Conservation (phyloP, 2,888 invertebrate genomes). For the Lasioglossum morio region DNA sequence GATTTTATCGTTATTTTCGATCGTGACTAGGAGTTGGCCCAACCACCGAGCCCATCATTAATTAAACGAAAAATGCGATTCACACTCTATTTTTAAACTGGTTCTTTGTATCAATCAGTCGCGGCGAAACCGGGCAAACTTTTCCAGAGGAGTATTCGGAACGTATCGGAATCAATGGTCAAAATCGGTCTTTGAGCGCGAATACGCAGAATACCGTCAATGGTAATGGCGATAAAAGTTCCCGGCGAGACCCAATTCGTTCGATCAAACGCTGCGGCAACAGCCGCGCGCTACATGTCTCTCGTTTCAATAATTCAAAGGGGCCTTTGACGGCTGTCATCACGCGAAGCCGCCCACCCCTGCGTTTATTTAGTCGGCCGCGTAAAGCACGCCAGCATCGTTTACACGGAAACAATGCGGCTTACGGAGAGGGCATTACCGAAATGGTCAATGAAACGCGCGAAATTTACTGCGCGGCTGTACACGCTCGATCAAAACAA, state of each 20-base stretch:
- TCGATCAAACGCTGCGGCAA: slow-evolving; percentile 22
- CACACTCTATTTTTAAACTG: background rate
- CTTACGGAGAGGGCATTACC: background rate
- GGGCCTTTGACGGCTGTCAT: slow-evolving; percentile 43
- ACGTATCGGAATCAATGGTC: slow-evolving; percentile 2
- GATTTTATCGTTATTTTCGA: too few relatives aligned
- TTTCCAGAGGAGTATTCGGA: background rate
- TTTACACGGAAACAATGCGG: slow-evolving; percentile 30
- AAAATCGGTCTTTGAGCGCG: slow-evolving; percentile 9
- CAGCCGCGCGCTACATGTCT: slow-evolving; percentile 11
- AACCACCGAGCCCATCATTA: background rate
- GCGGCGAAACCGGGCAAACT: background rate
- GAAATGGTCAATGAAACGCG: slow-evolving; percentile 1
- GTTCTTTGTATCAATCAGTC: background rate
- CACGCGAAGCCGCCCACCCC: background rate
- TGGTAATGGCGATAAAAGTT: background rate
- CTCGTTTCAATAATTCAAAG: slow-evolving; percentile 33
- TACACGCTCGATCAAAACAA: background rate
- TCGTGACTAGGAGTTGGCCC: background rate
- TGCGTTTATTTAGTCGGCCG: slow-evolving; percentile 15
- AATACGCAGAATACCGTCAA: background rate
- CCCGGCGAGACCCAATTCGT: slow-evolving; percentile 5
- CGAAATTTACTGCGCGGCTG: background rate
- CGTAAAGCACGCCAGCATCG: background rate
- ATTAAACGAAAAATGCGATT: background rate